Base-by-base conservation (phyloP, 2,113 vertebrate genomes). In the Phoenicopterus ruber region DNA sequence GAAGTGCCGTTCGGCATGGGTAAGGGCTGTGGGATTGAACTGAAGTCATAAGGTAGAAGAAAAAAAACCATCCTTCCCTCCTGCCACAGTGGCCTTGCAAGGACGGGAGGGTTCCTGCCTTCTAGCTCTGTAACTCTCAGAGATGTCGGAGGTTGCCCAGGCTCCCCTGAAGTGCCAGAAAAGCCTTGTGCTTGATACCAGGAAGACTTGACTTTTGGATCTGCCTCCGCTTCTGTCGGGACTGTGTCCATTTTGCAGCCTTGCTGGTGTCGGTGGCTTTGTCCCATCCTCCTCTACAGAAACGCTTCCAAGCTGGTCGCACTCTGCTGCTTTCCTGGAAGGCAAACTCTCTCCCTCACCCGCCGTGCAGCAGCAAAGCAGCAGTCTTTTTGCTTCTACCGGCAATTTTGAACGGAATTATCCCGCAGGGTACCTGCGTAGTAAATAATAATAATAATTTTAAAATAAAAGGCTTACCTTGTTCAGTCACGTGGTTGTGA, bases 41-140 rank as follows among this genome's bases (percentile, higher is more conserved):
- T 62, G 57, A 29, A 79, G 29, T 69, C 22, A 18, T 22, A 17
- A 52, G n/a, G n/a, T 34, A 49, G 38, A 49, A 67, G 13, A 10
- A 50, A 2, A 32, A 25, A 76, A 31, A 6, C 1, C 16, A 40
- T 59, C n/a, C 47, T 77, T 84, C 22, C 47, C 38, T 87, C 28
- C 65, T 81, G 9, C 19, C 28, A 6, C 13, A 20, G 63, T 18
- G 29, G 28, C 40, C 22, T 88, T 52, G 34, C 34, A 49, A 14
- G 46, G 32, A 5, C 6, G 10, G 13, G 8, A 14, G 8, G 19
- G 12, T 16, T 80, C 11, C 54, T 52, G 10, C 80, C 50, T 46
- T 57, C 21, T 16, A 6, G 2, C 40, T 67, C 25, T 49, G 28
- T 19, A 25, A 12, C 38, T 72, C 42, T 38, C 0, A 1, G n/a